Conservation (phyloP, 2,888 invertebrate species). For the Carterocephalus palaemon region DNA sequence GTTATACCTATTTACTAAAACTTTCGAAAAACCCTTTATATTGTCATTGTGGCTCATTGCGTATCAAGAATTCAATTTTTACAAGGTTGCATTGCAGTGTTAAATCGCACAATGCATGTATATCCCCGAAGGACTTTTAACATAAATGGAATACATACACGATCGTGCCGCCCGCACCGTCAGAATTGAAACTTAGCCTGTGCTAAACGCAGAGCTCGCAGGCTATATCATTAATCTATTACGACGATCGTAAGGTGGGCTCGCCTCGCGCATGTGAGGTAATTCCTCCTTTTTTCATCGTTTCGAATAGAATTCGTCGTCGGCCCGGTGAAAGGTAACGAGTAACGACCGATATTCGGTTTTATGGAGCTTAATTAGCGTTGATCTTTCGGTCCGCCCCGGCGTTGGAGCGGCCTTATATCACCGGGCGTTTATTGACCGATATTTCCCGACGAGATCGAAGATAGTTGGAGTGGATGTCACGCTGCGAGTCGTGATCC, state of each 20-base stretch:
- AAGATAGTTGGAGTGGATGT: slow-evolving; percentile 59
- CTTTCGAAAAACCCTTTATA: too few relatives aligned
- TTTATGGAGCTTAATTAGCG: slow-evolving; percentile 75
- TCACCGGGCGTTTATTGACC: slow-evolving; percentile 57
- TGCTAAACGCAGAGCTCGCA: slow-evolving; percentile 62
- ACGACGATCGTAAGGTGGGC: slow-evolving; percentile 58
- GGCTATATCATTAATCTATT: slow-evolving; percentile 77
- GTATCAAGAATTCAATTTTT: too few relatives aligned
- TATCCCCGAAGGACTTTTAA: too few relatives aligned
- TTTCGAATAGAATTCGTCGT: slow-evolving; percentile 47
- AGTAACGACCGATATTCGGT: slow-evolving; percentile 63
- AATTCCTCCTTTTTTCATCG: slow-evolving; percentile 54
- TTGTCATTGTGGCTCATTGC: too few relatives aligned
- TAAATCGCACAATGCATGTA: too few relatives aligned
- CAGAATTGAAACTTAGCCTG: too few relatives aligned
- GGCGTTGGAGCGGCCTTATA: slow-evolving; percentile 47
- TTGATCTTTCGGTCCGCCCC: slow-evolving; percentile 60
- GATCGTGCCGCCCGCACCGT: too few relatives aligned
- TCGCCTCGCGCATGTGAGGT: slow-evolving; percentile 51
- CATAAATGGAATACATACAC: too few relatives aligned
- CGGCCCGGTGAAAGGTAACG: slow-evolving; percentile 65
- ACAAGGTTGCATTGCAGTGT: too few relatives aligned
- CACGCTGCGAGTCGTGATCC: slow-evolving; percentile 43
- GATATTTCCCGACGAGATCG: slow-evolving; percentile 53
- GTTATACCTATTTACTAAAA: too few relatives aligned